These are phyloP conservation scores for Lepidochrysops patricia DNA, from an alignment of 2,888 invertebrate genomes.

Conservation along the genomic window DNA sequence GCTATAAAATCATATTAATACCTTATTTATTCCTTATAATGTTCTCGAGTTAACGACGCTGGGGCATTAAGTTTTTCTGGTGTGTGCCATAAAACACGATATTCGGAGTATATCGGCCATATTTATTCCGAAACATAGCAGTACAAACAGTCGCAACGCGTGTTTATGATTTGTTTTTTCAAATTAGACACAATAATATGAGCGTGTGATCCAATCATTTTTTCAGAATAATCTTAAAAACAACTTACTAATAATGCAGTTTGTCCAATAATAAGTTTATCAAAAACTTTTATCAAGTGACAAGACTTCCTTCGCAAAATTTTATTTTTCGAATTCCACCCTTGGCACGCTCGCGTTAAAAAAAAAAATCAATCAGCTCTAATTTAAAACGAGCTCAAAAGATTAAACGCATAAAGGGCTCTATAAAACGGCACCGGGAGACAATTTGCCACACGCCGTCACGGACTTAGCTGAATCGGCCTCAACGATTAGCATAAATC, in stretches of 20 bases:
- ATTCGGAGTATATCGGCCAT: conserved; percentile 49
- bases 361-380: conserved; percentile 25
- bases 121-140: conserved; percentile 49
- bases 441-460: conserved; percentile 69
- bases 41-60: conserved; percentile 69
- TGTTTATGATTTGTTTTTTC: conserved; percentile 34
- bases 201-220: too few species aligned
- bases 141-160: conserved; percentile 40
- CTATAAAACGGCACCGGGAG: conserved; percentile 58
- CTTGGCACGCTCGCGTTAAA: neutral
- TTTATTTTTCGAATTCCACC: neutral
- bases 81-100: conserved; percentile 64
- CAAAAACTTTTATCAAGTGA: neutral
- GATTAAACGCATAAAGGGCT: conserved; percentile 48
- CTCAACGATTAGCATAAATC: conserved; percentile 73
- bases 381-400: conserved; percentile 24
- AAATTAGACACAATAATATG: too few species aligned
- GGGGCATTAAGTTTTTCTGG: conserved; percentile 59
- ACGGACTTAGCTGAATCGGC: conserved; percentile 65
- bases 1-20: conserved; percentile 68
- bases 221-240: too few species aligned
- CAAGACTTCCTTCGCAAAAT: neutral
- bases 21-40: conserved; percentile 69
- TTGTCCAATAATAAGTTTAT: too few species aligned
- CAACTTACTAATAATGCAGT: too few species aligned